Evolutionary conservation across 2,113 vertebrate genomes (phyloP).

Genomic region (Neolamprologus hecqui): DNA sequence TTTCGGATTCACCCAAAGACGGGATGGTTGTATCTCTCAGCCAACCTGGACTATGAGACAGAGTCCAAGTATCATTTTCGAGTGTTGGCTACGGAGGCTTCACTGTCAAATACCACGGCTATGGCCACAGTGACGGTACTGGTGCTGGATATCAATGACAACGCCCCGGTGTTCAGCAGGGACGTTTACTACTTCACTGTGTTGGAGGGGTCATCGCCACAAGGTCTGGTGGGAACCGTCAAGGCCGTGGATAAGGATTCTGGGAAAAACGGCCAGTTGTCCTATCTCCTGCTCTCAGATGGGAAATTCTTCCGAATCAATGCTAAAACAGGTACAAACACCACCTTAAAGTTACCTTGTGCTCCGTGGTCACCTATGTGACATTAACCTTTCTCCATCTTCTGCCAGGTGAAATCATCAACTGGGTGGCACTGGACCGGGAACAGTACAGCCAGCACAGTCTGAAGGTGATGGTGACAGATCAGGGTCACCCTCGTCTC

Average conservation of each 20-base stretch:
- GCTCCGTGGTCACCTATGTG: neutral
- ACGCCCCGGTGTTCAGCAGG: constrained; percentile 74
- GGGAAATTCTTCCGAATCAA: constrained; percentile 88
- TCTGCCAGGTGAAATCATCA: constrained; percentile 82
- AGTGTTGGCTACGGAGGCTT: constrained; percentile 64
- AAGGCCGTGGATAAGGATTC: constrained; percentile 81
- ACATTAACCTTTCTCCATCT: neutral
- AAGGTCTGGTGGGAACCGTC: constrained; percentile 78
- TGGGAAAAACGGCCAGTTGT: constrained; percentile 80
- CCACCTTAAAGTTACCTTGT: neutral
- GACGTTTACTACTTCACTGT: constrained; percentile 79
- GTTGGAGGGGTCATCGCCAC: constrained; percentile 74
- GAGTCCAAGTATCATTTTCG: constrained; percentile 66
- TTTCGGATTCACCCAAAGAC: constrained; percentile 76
- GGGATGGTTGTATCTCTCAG: constrained; percentile 80
- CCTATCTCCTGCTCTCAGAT: constrained; percentile 86
- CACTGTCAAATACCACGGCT: constrained; percentile 46
- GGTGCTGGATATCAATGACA: constrained; percentile 88
- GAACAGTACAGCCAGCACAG: constrained; percentile 77
- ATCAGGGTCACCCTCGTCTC: constrained; percentile 76
- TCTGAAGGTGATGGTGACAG: constrained; percentile 77
- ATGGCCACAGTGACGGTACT: constrained; percentile 74
- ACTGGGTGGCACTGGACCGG: constrained; percentile 79
- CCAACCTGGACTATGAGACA: constrained; percentile 78
- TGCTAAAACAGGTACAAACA: constrained; percentile 81